Evolutionary conservation across 2,113 vertebrate species (phyloP).

Genomic region (Podilymbus podiceps): DNA sequence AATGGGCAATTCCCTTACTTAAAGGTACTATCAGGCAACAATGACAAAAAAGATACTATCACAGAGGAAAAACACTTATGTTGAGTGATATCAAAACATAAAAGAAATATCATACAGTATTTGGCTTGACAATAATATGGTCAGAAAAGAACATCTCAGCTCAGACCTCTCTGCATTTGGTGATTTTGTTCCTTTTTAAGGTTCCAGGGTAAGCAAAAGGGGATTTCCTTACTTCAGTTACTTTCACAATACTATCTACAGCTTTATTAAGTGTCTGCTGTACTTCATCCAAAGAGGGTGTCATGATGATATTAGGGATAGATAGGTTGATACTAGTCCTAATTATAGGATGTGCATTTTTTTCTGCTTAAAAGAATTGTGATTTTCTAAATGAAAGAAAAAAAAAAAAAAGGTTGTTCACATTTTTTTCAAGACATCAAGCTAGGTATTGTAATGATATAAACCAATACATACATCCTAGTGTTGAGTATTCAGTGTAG

Average conservation of each 20-base stretch:
- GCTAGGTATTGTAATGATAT: not conserved
- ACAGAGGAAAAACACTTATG: not conserved
- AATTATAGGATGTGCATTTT: slow-evolving; percentile 78
- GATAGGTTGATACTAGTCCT: slow-evolving; percentile 78
- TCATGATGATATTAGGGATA: slow-evolving; percentile 86
- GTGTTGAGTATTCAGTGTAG: not conserved
- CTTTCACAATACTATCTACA: too few relatives aligned
- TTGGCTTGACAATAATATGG: not conserved
- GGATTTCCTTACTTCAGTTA: not conserved
- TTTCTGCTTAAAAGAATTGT: slow-evolving; percentile 59
- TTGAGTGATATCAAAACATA: not conserved
- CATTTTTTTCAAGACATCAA: not conserved
- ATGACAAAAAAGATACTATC: not conserved
- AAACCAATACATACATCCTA: not conserved
- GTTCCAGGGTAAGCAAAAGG: not conserved
- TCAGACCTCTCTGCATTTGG: not conserved
- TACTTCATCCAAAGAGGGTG: slow-evolving; percentile 86
- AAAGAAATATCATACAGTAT: not conserved
- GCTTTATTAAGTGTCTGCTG: slow-evolving; percentile 86
- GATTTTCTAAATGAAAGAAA: slow-evolving; percentile 70
- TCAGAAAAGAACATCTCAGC: not conserved
- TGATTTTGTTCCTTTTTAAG: not conserved
- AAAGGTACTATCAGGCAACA: not conserved
- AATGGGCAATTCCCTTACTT: not conserved
- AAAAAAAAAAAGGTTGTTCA: not conserved